These are phyloP conservation scores for Puffinus mauretanicus DNA, from an alignment of 2,113 vertebrate genomes.

Conservation along the genomic window DNA sequence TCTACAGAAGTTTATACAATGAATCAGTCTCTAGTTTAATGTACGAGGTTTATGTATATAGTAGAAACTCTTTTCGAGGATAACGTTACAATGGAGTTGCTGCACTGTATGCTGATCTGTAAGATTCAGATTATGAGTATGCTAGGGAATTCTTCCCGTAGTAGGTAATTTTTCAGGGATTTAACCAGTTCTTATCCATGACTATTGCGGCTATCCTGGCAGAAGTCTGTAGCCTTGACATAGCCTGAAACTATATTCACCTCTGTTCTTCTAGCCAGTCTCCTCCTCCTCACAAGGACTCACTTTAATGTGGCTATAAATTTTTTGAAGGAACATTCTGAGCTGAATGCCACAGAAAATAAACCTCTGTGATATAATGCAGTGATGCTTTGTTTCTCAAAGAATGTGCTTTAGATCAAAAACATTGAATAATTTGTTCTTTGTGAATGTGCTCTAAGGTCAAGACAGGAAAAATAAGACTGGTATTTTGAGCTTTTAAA, in stretches of 20 bases:
- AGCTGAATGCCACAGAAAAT: slow-evolving; percentile 8
- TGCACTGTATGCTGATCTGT: background rate
- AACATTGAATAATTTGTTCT: background rate
- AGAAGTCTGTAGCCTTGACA: background rate
- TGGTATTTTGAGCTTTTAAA: background rate
- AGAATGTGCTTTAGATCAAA: background rate
- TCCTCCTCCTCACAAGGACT: slow-evolving; percentile 8
- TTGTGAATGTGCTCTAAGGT: background rate
- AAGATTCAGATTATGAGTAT: background rate
- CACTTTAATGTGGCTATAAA: slow-evolving; percentile 28
- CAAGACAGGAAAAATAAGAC: background rate
- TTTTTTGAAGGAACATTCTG: slow-evolving; percentile 31
- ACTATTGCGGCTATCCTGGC: background rate
- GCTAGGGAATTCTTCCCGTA: background rate
- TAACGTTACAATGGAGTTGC: background rate
- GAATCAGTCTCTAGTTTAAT: background rate
- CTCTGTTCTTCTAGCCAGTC: background rate
- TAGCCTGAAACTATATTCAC: background rate
- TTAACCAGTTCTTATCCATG: background rate
- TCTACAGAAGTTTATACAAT: background rate
- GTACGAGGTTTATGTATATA: background rate
- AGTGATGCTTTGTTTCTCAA: background rate
- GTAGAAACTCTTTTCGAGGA: background rate
- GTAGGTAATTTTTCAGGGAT: background rate
- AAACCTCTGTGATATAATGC: background rate